Conservation (phyloP, 2,888 invertebrate species). For the Pharmacophagus antenor region DNA sequence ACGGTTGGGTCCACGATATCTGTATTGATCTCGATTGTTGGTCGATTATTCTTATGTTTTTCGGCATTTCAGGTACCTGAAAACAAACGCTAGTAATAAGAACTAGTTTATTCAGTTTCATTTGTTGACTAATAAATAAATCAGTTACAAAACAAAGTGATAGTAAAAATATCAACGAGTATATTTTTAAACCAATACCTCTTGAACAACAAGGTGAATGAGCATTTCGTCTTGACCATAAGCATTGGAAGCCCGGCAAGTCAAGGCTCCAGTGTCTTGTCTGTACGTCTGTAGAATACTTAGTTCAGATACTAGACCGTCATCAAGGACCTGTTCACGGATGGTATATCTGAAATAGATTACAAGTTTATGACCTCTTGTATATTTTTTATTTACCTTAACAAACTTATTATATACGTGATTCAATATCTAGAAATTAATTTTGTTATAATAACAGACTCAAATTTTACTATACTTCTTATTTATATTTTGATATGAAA, state of each 20-base stretch:
- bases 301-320: slow-evolving; percentile 91
- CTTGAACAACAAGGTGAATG: slow-evolving; percentile 93
- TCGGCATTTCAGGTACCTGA: slow-evolving; percentile 94
- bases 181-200: slow-evolving; percentile 75
- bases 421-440: too few relatives aligned
- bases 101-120: too few relatives aligned
- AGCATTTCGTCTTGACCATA: slow-evolving; percentile 95
- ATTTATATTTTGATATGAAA: too few relatives aligned
- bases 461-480: too few relatives aligned
- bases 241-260: slow-evolving; percentile 92
- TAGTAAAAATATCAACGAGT: background rate
- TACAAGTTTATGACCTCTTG: too few relatives aligned
- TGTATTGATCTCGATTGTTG: slow-evolving; percentile 91
- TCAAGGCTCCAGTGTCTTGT: slow-evolving; percentile 93
- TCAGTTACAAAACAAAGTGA: background rate
- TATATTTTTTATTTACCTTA: too few relatives aligned
- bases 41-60: slow-evolving; percentile 91
- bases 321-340: slow-evolving; percentile 87
- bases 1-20: slow-evolving; percentile 94
- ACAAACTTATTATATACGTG: too few relatives aligned
- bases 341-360: slow-evolving; percentile 82
- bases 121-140: background rate
- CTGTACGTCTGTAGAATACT: slow-evolving; percentile 91
- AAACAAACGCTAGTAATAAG: background rate
- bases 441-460: too few relatives aligned